Base-by-base conservation (phyloP, 2,797 vertebrate genomes). In the Gymnodraco acuticeps region DNA sequence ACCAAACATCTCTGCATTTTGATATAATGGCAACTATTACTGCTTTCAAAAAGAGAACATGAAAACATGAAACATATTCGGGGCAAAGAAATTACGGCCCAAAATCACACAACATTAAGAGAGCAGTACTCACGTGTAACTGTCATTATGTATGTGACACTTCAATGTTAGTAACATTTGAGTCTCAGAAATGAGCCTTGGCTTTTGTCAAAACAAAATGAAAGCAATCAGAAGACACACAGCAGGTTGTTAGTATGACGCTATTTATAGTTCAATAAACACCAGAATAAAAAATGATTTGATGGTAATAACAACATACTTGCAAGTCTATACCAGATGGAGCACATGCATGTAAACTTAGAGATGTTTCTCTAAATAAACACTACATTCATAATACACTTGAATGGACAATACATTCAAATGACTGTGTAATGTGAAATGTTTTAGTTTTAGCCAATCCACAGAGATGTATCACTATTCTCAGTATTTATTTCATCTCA, bases 141-240 rank as follows among this genome's bases (percentile, higher is more conserved):
- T 20, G 11, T 38, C 70, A 78, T 86, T 82, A 74, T 52, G 71
- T 14, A 54, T 52, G 73, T 14, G 54, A 48, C 48, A 70, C 64
- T 77, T 55, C n/a, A 65, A 60, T 14, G 6, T 66, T 52, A 60
- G 66, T 72, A 66, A 72, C 42, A 47, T 65, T 17, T 47, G 27
- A 64, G 56, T 51, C 47, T 66, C 61, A 53, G 51, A 43, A 51
- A 74, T 2, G 19, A 52, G 47, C 3, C 31, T 17, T 14, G 14
- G 54, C 56, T 64, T 70, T 47, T 53, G 43, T 77, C 67, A 8
- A 43, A 75, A 52, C 38, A 16, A 69, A 45, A 66, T 58, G 8
- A 20, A 70, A 33, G 23, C 14, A 13, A 68, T 61, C 23, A n/a
- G 19, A 19, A 54, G 38, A 56, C 52, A 16, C 50, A 15, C 27